Conservation (phyloP, 2,888 invertebrate genomes). For the Drosophila greeni region DNA sequence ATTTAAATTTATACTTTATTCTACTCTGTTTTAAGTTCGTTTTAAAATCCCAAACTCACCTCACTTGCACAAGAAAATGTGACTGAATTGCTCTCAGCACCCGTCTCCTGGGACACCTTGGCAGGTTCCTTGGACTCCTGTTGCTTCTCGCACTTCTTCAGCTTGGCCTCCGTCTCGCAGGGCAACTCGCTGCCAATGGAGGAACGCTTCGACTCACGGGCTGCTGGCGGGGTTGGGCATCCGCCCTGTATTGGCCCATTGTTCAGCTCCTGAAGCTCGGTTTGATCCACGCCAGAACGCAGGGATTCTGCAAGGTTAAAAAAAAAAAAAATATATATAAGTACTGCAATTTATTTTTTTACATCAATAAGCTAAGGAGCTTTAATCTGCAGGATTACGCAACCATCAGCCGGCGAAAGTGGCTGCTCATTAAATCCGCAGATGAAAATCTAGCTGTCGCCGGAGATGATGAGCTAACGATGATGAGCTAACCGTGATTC, state of each 20-base stretch:
- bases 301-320: conserved; percentile 50
- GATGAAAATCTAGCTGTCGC: conserved; percentile 31
- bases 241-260: conserved; percentile 33
- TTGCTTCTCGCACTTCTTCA: conserved; percentile 49
- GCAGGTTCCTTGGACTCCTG: conserved; percentile 2
- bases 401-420: conserved; percentile 49
- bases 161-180: conserved; percentile 55
- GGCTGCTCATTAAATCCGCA: conserved; percentile 26
- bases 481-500: conserved; percentile 52
- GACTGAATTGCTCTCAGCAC: conserved; percentile 8
- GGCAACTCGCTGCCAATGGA: conserved; percentile 53
- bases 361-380: not conserved
- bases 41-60: conserved; percentile 17
- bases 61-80: conserved; percentile 45
- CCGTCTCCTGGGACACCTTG: not conserved
- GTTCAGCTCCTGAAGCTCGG: conserved; percentile 60
- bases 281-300: conserved; percentile 62
- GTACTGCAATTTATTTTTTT: not conserved
- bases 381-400: conserved; percentile 14
- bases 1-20: not conserved
- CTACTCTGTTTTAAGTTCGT: fast-evolving
- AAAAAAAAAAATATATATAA: not conserved
- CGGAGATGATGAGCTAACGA: conserved; percentile 43
- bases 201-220: conserved; percentile 59
- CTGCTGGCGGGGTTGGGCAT: conserved; percentile 28